Evolutionary conservation across 1,140 invertebrate species (phyloP).

Genomic region (Bombus vancouverensis): DNA sequence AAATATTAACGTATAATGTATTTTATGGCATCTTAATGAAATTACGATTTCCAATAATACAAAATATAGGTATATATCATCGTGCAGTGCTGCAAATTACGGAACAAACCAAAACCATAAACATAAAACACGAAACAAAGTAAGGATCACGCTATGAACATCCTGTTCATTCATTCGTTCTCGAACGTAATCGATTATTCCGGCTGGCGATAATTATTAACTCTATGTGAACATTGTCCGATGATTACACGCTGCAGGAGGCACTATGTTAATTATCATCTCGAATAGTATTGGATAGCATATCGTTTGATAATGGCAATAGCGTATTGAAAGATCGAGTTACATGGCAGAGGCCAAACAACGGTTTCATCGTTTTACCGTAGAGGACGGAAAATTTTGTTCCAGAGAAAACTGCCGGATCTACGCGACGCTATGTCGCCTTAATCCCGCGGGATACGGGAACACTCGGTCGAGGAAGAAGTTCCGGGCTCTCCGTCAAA

Average conservation of each 20-base stretch:
- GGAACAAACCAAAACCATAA: background rate
- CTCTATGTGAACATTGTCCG: background rate
- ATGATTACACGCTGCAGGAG: background rate
- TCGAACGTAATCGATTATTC: background rate
- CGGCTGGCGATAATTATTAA: background rate
- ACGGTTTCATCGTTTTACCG: background rate
- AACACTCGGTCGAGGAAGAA: slow-evolving; percentile 10
- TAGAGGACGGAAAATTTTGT: slow-evolving; percentile 1
- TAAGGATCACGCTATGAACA: background rate
- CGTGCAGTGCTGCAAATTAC: too few relatives aligned
- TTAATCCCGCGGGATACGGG: slow-evolving; percentile 39
- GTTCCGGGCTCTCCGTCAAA: slow-evolving; percentile 19
- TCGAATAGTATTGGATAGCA: background rate
- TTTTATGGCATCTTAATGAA: background rate
- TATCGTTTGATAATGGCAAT: background rate
- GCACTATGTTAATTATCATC: slow-evolving; percentile 14
- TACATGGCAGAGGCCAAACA: too few relatives aligned
- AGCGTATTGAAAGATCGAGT: background rate
- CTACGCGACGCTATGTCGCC: background rate
- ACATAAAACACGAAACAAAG: background rate
- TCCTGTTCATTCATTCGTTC: background rate
- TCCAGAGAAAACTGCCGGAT: slow-evolving; percentile 14
- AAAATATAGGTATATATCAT: background rate
- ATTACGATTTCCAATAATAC: background rate
- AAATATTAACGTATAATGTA: background rate